Evolutionary conservation across 2,797 vertebrate genomes (phyloP).

Genomic region (Hyperoplus lanceolatus): DNA sequence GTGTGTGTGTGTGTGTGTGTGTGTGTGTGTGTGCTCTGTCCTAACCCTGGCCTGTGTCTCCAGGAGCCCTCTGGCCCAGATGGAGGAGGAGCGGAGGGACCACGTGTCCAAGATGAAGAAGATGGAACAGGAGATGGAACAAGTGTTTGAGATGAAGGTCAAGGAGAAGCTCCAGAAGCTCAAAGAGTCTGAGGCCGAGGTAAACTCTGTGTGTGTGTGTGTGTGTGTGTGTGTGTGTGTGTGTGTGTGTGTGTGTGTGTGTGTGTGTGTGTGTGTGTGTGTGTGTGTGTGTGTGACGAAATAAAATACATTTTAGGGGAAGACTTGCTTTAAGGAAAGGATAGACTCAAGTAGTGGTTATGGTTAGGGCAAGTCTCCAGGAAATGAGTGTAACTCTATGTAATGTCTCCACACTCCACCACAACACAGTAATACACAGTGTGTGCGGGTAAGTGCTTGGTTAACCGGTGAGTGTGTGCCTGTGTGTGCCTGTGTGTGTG

Average conservation of each 20-base stretch:
- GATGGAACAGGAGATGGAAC: slow-evolving; percentile 99
- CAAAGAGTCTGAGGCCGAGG: slow-evolving; percentile 95
- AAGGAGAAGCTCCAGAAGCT: slow-evolving; percentile 98
- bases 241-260: not conserved
- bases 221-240: accelerated
- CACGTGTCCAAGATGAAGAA: slow-evolving; percentile 97
- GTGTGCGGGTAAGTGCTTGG: not conserved
- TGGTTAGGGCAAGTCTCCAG: too few relatives aligned
- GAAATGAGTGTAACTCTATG: too few relatives aligned
- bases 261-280: not conserved
- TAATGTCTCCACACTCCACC: too few relatives aligned
- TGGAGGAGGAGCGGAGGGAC: slow-evolving; percentile 96
- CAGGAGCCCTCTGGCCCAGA: slow-evolving; percentile 96
- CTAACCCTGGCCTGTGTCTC: slow-evolving; percentile 42
- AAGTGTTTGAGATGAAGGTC: slow-evolving; percentile 99
- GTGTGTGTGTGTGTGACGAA: not conserved
- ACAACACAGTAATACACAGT: too few relatives aligned
- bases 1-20: slow-evolving; percentile 36
- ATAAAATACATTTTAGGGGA: too few relatives aligned
- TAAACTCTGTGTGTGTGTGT: slow-evolving; percentile 47
- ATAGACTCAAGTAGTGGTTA: too few relatives aligned
- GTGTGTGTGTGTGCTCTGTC: slow-evolving; percentile 14
- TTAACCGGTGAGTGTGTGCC: not conserved
- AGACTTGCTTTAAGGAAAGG: too few relatives aligned
- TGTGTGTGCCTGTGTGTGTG: slow-evolving; percentile 1